phyloP scores from a whole-genome alignment of 2,888 invertebrate species.

The Mactromeris polynyma region DNA sequence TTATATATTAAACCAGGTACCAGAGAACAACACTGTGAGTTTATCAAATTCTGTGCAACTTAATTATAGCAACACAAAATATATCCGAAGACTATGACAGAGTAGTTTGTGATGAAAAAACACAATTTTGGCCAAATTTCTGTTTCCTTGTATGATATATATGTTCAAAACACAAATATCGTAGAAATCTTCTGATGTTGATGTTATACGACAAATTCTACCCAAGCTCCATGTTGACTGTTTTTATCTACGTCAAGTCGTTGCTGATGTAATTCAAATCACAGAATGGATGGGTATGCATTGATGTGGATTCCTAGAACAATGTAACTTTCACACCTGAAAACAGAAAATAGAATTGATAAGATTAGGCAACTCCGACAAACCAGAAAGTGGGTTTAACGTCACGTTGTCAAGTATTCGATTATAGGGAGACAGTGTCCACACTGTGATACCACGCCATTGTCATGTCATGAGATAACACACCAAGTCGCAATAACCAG shows the following conservation, averaged over 20 bases:
- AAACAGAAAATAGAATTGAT: conserved; percentile 26
- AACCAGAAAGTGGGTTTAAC: neutral
- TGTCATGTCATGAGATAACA: no score
- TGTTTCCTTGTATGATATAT: neutral
- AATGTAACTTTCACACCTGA: conserved; percentile 31
- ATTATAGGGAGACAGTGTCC: neutral
- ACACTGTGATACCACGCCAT: neutral
- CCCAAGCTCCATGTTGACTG: conserved; percentile 58
- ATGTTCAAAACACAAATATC: neutral
- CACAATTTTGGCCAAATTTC: neutral
- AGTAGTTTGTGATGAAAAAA: neutral
- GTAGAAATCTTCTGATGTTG: neutral
- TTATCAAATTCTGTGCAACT: neutral
- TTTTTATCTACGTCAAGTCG: conserved; percentile 2
- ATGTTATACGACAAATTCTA: conserved; percentile 29
- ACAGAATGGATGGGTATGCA: conserved; percentile 54
- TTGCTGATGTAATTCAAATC: conserved; percentile 39
- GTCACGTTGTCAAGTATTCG: no score
- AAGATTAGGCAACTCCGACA: neutral
- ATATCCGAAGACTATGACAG: neutral
- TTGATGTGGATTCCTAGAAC: conserved; percentile 13
- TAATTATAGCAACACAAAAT: neutral
- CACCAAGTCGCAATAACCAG: no score
- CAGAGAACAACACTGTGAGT: no score
- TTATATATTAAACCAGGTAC: no score